Evolutionary conservation across 1,140 invertebrate genomes (phyloP).

Genomic region (Bathynomus jamesi): DNA sequence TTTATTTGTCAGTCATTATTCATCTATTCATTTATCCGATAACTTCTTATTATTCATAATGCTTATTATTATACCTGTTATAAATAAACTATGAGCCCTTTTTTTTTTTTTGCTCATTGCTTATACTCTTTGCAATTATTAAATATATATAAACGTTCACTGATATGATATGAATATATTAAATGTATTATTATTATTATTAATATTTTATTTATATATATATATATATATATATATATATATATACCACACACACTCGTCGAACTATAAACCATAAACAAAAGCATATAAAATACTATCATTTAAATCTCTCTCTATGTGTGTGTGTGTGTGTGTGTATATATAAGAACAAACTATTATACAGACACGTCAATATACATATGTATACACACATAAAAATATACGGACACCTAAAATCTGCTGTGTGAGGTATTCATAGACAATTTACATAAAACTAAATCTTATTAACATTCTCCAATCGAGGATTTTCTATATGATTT

Average conservation of each 20-base stretch:
- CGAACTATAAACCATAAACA: no score
- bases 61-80: not conserved
- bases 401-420: not conserved
- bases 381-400: slow-evolving; percentile 10
- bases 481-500: no score
- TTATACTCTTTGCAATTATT: not conserved
- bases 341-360: not conserved
- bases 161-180: not conserved
- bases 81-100: not conserved
- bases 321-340: slow-evolving; percentile 4
- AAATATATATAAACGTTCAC: not conserved
- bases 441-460: no score
- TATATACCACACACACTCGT: no score
- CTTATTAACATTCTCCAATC: no score
- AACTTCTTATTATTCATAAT: not conserved
- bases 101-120: not conserved
- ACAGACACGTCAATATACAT: slow-evolving; percentile 4
- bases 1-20: no score
- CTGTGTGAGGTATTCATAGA: not conserved
- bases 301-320: slow-evolving; percentile 5
- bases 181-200: slow-evolving; percentile 1
- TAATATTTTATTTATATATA: not conserved
- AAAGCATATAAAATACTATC: not conserved
- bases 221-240: slow-evolving; percentile 10
- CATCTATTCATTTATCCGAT: not conserved